phyloP scores from a whole-genome alignment of 2,797 vertebrate species.

The Artibeus lituratus region DNA sequence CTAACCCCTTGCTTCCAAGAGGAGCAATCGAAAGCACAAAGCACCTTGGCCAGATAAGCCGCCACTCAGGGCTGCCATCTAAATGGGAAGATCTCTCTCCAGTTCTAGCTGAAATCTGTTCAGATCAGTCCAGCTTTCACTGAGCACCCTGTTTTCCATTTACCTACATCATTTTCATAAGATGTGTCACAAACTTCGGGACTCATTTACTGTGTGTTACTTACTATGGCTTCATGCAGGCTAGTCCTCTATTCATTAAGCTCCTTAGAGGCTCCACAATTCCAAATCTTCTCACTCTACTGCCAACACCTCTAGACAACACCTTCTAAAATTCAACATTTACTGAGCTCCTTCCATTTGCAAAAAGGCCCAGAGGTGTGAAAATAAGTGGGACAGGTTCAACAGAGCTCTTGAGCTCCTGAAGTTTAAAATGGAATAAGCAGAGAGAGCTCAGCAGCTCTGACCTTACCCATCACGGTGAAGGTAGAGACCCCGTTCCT shows the following conservation, averaged over 20 bases:
- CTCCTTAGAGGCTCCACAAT: background rate
- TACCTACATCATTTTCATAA: background rate
- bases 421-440: background rate
- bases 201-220: background rate
- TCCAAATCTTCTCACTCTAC: background rate
- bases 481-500: background rate
- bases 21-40: accelerated
- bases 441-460: background rate
- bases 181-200: background rate
- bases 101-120: background rate
- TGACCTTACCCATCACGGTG: background rate
- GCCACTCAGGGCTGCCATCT: background rate
- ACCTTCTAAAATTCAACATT: background rate
- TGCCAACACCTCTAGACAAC: background rate
- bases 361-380: background rate
- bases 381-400: background rate
- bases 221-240: background rate
- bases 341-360: background rate
- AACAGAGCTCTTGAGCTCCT: background rate
- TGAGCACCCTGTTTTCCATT: background rate
- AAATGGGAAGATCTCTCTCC: background rate
- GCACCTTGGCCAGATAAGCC: background rate
- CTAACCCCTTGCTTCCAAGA: background rate
- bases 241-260: background rate
- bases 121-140: background rate